Evolutionary conservation across 2,888 invertebrate genomes (phyloP).

Genomic region (Bellardia pandia): DNA sequence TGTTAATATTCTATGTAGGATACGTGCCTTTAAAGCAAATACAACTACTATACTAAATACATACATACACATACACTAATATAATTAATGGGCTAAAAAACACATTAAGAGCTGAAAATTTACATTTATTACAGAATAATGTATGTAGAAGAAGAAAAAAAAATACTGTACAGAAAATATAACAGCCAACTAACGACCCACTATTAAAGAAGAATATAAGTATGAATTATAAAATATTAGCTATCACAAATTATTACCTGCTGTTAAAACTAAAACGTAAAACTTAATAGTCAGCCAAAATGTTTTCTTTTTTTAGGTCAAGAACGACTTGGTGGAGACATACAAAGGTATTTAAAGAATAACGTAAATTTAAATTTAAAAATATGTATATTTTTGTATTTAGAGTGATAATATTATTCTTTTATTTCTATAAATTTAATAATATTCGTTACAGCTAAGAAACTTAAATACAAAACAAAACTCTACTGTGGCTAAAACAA

Average conservation of each 20-base stretch:
- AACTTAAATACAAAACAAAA: too few species aligned
- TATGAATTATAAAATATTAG: conserved; percentile 63
- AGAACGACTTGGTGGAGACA: conserved; percentile 22
- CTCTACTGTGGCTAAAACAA: too few species aligned
- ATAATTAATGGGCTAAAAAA: conserved; percentile 59
- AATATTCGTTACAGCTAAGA: too few species aligned
- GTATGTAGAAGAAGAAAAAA: neutral
- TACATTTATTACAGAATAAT: conserved; percentile 59
- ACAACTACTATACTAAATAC: neutral
- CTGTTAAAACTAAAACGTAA: conserved; percentile 33
- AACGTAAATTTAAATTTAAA: too few species aligned
- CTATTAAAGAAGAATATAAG: conserved; percentile 26
- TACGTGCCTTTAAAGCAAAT: conserved; percentile 30
- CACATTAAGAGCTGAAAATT: conserved; percentile 61
- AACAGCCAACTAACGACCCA: neutral
- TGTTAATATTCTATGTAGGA: conserved; percentile 13
- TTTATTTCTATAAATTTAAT: too few species aligned
- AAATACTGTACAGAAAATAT: neutral
- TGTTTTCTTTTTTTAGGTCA: conserved; percentile 23
- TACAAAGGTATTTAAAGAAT: neutral
- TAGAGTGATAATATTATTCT: too few species aligned
- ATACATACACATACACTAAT: neutral
- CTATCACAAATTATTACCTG: conserved; percentile 59
- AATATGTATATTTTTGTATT: too few species aligned
- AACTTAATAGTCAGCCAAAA: neutral